These are phyloP conservation scores for Ferdinandea cuprea DNA, from an alignment of 2,888 invertebrate genomes.

Conservation along the genomic window DNA sequence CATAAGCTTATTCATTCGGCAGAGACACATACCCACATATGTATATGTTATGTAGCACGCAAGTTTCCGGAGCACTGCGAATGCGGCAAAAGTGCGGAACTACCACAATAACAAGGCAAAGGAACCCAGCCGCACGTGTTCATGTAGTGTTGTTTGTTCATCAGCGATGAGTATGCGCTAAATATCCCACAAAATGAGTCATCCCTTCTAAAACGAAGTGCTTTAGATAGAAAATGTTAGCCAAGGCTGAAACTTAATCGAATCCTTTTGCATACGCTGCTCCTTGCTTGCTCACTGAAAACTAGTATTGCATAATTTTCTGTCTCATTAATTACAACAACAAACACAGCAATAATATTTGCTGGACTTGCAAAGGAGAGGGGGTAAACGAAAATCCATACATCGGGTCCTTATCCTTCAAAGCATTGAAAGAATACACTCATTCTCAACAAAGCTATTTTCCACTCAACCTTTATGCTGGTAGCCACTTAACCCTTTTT, in stretches of 20 bases:
- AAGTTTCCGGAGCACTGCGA: slow-evolving; percentile 28
- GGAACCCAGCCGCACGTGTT: not conserved
- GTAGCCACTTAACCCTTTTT: slow-evolving; percentile 71
- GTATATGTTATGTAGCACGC: too few relatives aligned
- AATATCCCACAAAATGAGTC: slow-evolving; percentile 43
- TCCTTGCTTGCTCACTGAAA: not conserved
- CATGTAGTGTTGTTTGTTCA: not conserved
- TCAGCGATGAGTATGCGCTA: slow-evolving; percentile 3
- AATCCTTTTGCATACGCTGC: not conserved
- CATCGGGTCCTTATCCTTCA: slow-evolving; percentile 62
- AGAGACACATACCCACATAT: too few relatives aligned
- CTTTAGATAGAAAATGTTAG: slow-evolving; percentile 41
- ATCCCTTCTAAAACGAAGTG: slow-evolving; percentile 27
- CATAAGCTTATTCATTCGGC: slow-evolving; percentile 4
- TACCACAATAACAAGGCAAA: slow-evolving; percentile 6
- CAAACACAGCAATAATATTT: slow-evolving; percentile 6
- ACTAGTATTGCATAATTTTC: slow-evolving; percentile 46
- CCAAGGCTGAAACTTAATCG: slow-evolving; percentile 21
- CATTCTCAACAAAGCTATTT: slow-evolving; percentile 59
- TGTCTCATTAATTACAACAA: slow-evolving; percentile 42
- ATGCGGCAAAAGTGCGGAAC: slow-evolving; percentile 34
- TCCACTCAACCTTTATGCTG: slow-evolving; percentile 71
- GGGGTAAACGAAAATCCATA: slow-evolving; percentile 41
- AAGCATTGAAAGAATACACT: slow-evolving; percentile 59
- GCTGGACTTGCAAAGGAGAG: slow-evolving; percentile 49